phyloP scores from a whole-genome alignment of 2,797 vertebrate genomes.

The Platalea minor region DNA sequence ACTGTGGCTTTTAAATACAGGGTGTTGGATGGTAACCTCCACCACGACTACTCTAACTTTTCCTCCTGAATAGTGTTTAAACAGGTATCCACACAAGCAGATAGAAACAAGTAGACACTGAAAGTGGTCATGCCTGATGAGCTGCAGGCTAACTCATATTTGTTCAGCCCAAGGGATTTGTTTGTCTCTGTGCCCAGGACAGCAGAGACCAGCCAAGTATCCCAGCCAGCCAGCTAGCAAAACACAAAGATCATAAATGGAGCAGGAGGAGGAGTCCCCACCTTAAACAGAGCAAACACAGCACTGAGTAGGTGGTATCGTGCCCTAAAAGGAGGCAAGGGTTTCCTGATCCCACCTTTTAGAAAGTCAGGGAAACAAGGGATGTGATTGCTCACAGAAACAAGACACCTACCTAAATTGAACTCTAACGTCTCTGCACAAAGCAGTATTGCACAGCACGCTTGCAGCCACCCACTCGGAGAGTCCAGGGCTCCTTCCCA shows the following conservation, averaged over 20 bases:
- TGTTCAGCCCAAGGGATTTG: background rate
- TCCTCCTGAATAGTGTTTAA: background rate
- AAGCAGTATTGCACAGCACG: rapidly evolving
- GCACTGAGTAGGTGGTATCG: background rate
- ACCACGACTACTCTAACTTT: background rate
- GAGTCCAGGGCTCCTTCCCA: background rate
- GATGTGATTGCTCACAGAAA: background rate
- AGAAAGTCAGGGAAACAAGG: background rate
- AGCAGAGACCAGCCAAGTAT: background rate
- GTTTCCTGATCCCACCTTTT: background rate
- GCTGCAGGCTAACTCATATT: background rate
- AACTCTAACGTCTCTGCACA: rapidly evolving
- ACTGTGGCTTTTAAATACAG: background rate
- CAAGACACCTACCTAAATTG: background rate
- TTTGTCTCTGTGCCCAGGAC: background rate
- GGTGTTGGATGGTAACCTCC: background rate
- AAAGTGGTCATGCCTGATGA: background rate
- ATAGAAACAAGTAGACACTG: background rate
- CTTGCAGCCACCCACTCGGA: background rate
- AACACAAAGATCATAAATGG: background rate
- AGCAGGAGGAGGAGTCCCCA: background rate
- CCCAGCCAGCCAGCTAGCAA: background rate
- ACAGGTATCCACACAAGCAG: background rate
- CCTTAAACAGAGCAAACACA: background rate
- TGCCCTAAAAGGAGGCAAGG: background rate